Evolutionary conservation across 2,113 vertebrate genomes (phyloP).

Genomic region (Aptenodytes forsteri): DNA sequence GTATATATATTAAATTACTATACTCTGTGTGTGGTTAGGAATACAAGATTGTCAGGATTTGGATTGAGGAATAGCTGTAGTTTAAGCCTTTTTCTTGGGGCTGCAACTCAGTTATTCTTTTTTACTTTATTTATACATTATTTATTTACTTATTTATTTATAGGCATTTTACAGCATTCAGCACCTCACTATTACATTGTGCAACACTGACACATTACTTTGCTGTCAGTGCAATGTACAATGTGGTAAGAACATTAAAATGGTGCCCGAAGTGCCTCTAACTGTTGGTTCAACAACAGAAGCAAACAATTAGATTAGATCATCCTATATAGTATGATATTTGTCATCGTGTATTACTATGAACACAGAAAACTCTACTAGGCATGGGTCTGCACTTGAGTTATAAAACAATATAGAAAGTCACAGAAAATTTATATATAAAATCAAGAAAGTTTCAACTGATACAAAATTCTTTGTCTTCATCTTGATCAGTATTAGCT

Average conservation of each 20-base stretch:
- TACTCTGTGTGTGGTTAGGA: not conserved
- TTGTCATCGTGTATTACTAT: not conserved
- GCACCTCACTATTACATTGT: not conserved
- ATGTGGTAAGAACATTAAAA: not conserved
- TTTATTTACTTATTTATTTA: not conserved
- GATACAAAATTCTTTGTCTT: not conserved
- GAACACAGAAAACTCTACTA: not conserved
- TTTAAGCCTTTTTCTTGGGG: not conserved
- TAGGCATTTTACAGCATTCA: not conserved
- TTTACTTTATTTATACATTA: not conserved
- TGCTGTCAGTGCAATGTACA: not conserved
- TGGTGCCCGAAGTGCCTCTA: not conserved
- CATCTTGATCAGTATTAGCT: not conserved
- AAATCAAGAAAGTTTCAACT: not conserved
- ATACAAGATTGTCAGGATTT: not conserved
- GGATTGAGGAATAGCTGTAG: not conserved
- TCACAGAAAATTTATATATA: not conserved
- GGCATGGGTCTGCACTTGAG: not conserved
- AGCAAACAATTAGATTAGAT: not conserved
- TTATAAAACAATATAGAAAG: not conserved
- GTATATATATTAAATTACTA: not conserved
- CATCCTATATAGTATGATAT: not conserved
- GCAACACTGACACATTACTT: not conserved
- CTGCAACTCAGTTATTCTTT: not conserved
- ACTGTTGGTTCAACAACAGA: not conserved